A percentile compares a stretch with the other conserved stretches of the same genome.
phyloP scores from a whole-genome alignment of 2,113 vertebrate species.

The Psittacara wagleri region DNA sequence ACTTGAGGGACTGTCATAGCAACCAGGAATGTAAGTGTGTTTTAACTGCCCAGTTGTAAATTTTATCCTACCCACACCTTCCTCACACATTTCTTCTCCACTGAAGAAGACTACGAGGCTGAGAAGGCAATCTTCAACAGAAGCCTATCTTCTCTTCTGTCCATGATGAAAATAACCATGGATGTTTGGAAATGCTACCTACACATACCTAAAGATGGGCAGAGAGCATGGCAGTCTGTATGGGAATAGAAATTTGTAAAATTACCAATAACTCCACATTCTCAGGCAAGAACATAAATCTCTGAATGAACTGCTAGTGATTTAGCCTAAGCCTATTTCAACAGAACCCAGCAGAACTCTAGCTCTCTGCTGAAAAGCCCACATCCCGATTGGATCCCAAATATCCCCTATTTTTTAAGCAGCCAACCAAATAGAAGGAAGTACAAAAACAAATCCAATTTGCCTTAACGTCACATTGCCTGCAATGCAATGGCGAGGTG shows the following conservation, averaged over 20 bases:
- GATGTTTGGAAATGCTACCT: not conserved
- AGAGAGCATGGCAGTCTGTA: not conserved
- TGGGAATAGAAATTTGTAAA: not conserved
- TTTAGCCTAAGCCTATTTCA: not conserved
- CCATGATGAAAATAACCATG: not conserved
- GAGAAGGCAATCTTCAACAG: not conserved
- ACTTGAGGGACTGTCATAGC: not conserved
- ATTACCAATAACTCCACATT: not conserved
- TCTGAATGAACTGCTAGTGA: not conserved
- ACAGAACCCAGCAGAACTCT: not conserved
- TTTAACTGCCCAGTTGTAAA: not conserved
- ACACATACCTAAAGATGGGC: not conserved
- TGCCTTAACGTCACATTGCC: constrained; percentile 66
- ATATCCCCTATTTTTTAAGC: not conserved
- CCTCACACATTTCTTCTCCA: not conserved
- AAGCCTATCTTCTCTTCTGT: not conserved
- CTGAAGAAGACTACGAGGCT: not conserved
- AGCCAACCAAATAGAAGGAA: constrained; percentile 53
- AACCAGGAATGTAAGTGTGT: not conserved
- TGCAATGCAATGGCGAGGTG: constrained; percentile 23
- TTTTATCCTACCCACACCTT: not conserved
- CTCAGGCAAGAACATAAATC: not conserved
- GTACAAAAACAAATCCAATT: constrained; percentile 67
- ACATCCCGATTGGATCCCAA: not conserved
- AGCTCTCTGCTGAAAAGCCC: not conserved